These are phyloP conservation scores for Lamellibrachia satsuma DNA, from an alignment of 2,888 invertebrate genomes.

Conservation along the genomic window DNA sequence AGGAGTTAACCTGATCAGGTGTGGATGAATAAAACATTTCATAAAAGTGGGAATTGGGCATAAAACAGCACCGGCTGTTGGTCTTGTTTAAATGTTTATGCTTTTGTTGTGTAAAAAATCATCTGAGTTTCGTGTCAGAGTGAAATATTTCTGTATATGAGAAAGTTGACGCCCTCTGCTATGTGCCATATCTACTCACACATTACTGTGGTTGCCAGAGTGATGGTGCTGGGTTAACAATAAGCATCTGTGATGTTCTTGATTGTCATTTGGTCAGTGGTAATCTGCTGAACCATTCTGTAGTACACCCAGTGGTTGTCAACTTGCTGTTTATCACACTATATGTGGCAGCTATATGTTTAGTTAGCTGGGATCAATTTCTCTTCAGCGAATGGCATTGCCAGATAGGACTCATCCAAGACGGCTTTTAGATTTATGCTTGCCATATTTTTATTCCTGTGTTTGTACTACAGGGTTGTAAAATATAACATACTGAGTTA, in stretches of 20 bases:
- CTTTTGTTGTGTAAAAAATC: background rate
- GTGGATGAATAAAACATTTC: background rate
- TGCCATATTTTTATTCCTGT: background rate
- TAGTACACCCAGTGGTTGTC: background rate
- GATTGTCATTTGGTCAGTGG: background rate
- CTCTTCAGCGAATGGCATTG: background rate
- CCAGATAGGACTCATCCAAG: background rate
- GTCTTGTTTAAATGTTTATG: background rate
- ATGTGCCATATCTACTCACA: background rate
- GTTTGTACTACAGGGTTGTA: background rate
- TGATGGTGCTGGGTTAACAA: background rate
- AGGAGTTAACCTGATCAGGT: background rate
- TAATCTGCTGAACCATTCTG: background rate
- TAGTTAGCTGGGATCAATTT: background rate
- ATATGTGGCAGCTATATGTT: background rate
- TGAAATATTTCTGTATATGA: background rate
- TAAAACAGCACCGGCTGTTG: background rate
- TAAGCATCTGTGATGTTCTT: background rate
- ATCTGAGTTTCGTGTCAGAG: background rate
- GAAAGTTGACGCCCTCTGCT: background rate
- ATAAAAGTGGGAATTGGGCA: background rate
- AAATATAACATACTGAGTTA: background rate
- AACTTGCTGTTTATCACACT: background rate
- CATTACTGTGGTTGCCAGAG: background rate
- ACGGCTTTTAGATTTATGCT: slow-evolving; percentile 1